Base-by-base conservation (phyloP, 2,888 invertebrate genomes). In the Diogma glabrata region DNA sequence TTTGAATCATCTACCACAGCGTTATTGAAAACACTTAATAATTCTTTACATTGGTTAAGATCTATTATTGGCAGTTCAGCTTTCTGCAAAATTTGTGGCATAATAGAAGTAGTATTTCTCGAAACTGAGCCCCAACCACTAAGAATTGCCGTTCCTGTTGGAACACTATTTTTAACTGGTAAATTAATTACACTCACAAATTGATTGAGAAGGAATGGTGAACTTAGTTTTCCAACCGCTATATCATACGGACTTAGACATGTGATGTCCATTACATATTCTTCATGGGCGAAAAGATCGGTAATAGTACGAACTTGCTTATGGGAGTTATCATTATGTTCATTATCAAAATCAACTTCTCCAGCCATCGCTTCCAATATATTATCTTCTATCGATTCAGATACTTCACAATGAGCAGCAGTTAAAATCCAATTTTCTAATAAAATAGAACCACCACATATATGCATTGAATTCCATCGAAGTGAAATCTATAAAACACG, bases 91-190 rank as follows among this genome's bases (percentile, higher is more conserved):
- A 28, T 47, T 28, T 16, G 14, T 9, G 47, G n/a, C n/a, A n/a
- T n/a, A n/a, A n/a, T 43, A n/a, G 43, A 43, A 22, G 43, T 43
- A 5, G 43, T 43, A 22, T 20, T 43, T 14, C 23, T 43, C n/a
- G 43, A 43, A 7, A 23, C 23, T 14, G 22, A 22, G 3, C 43
- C 43, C 43, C 43, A 43, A 2, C 43, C 43, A 12, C 23, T 22
- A 22, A 43, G 23, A 43, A 23, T 22, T 4, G 43, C 43, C 43
- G 22, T 22, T 43, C 43, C 43, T 6, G 43, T 43, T 43, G 43
- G 43, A 22, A 43, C 23, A 43, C 20, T 23, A 22, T 17, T 14
- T 3, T 20, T 23, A 5, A 43, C 43, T 2, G 43, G 43, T 43
- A 43, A 43, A 14, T 20, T 23, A n/a, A n/a, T n/a, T n/a, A n/a